Evolutionary conservation across 1,140 invertebrate species (phyloP).

Genomic region (Drosophila insularis): DNA sequence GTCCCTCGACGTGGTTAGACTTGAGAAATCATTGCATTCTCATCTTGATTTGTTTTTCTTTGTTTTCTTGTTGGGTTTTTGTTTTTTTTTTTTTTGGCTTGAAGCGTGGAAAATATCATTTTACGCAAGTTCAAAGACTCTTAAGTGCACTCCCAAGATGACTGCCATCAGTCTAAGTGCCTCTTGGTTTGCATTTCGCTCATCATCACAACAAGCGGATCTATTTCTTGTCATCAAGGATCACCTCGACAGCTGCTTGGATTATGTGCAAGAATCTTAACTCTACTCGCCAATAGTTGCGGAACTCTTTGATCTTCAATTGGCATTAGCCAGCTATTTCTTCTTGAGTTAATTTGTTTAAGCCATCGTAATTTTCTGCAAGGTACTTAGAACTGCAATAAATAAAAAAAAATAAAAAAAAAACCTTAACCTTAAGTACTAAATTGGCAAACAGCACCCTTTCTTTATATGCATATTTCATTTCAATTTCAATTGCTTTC

Average conservation of each 20-base stretch:
- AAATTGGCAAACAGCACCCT: no score
- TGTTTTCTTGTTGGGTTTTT: background rate
- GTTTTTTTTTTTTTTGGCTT: background rate
- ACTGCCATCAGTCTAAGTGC: conserved; percentile 48
- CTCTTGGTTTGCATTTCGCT: conserved; percentile 35
- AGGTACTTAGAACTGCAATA: no score
- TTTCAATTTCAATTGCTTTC: no score
- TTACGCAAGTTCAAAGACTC: conserved; percentile 36
- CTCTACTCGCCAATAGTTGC: background rate
- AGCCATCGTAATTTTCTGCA: no score
- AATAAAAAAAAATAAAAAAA: no score
- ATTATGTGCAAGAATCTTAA: background rate
- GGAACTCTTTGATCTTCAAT: background rate
- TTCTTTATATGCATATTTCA: no score
- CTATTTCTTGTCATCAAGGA: conserved; percentile 34
- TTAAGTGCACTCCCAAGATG: conserved; percentile 26
- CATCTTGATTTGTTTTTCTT: conserved; percentile 11
- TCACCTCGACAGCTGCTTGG: conserved; percentile 29
- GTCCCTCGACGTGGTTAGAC: conserved; percentile 42
- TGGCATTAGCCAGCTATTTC: background rate
- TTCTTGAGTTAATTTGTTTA: background rate
- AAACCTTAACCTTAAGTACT: no score
- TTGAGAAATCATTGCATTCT: conserved; percentile 38
- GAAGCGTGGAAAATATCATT: conserved; percentile 62
- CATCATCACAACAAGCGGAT: conserved; percentile 22